A percentile compares a stretch with the other conserved stretches of the same genome.
phyloP scores from a whole-genome alignment of 2,113 vertebrate species.

The Nyctibius bracteatus region DNA sequence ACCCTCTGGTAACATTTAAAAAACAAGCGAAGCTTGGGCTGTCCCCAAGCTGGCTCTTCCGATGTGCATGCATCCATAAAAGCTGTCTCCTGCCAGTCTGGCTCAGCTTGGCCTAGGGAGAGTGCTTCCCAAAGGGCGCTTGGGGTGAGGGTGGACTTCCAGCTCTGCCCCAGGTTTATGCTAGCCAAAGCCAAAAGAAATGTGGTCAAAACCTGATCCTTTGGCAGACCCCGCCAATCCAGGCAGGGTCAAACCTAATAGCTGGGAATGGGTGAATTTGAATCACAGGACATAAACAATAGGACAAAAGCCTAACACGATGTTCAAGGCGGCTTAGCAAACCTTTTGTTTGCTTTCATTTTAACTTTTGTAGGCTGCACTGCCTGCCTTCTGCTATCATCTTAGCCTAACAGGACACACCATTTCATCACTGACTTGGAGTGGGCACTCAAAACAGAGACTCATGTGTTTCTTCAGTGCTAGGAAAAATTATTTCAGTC shows the following conservation, averaged over 20 bases:
- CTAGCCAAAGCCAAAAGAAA: slow-evolving; percentile 9
- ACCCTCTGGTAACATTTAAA: not conserved
- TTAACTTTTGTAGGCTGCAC: not conserved
- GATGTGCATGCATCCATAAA: not conserved
- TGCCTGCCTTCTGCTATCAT: not conserved
- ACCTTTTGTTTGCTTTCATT: not conserved
- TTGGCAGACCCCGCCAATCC: not conserved
- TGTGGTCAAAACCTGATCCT: not conserved
- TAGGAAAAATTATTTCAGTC: not conserved
- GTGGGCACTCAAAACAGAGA: not conserved
- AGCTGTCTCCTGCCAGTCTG: not conserved
- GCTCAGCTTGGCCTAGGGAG: not conserved
- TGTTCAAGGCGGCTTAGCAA: not conserved
- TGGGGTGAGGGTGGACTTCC: not conserved
- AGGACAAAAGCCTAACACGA: not conserved
- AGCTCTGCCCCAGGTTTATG: not conserved
- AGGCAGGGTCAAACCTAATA: slow-evolving; percentile 3
- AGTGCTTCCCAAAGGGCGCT: not conserved
- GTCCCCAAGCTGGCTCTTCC: not conserved
- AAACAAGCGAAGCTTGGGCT: not conserved
- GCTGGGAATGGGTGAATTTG: not conserved
- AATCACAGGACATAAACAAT: not conserved
- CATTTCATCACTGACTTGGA: not conserved
- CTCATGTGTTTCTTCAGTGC: not conserved
- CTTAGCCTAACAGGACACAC: not conserved